These are phyloP conservation scores for Galaxea fascicularis DNA, from an alignment of 92 coral and sea anemone species.

Conservation along the genomic window DNA sequence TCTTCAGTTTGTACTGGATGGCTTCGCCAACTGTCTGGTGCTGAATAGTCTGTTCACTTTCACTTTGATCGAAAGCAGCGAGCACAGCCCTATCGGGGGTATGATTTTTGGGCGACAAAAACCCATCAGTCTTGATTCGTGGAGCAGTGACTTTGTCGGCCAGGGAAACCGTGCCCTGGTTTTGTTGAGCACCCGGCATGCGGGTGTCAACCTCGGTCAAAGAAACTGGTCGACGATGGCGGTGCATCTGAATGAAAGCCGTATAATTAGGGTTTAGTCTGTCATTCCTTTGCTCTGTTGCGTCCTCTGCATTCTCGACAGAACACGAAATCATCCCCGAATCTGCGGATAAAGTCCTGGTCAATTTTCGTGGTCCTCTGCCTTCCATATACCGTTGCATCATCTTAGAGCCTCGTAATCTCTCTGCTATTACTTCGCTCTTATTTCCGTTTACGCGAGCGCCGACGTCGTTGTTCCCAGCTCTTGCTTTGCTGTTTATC, in stretches of 20 bases:
- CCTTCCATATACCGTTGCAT: background rate
- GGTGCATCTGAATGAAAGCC: background rate
- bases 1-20: conserved; percentile 28
- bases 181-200: background rate
- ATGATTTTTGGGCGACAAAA: background rate
- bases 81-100: background rate
- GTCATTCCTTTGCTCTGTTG: background rate
- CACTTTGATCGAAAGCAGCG: no score
- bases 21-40: conserved; percentile 16
- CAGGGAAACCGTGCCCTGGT: background rate
- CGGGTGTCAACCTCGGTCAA: background rate
- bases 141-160: background rate
- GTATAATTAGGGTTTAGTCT: background rate
- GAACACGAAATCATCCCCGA: background rate
- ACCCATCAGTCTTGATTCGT: no score
- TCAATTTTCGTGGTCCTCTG: conserved; percentile 20
- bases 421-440: conserved; percentile 21
- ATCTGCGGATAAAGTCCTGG: conserved; percentile 37
- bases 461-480: background rate
- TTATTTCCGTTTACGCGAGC: background rate
- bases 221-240: background rate
- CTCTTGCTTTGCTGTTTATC: background rate
- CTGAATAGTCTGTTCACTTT: background rate
- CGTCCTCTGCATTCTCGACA: background rate
- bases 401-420: conserved; percentile 53